Conservation (phyloP, 2,888 invertebrate species). For the Diarsia brunnea region DNA sequence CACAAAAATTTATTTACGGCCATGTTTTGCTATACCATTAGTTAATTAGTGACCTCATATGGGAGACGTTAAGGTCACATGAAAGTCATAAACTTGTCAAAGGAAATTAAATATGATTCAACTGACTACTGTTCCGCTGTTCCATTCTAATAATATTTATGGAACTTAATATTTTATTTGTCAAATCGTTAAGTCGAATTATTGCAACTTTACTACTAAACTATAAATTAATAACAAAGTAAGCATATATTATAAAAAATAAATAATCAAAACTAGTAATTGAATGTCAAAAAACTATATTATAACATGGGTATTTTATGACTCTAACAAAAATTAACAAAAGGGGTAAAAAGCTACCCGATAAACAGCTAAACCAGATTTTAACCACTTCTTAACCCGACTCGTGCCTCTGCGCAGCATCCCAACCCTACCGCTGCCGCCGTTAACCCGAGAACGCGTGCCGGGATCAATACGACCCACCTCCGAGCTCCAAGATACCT, state of each 20-base stretch:
- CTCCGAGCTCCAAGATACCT: constrained; percentile 79
- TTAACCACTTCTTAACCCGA: constrained; percentile 65
- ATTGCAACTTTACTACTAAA: background rate
- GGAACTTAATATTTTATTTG: background rate
- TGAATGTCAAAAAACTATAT: background rate
- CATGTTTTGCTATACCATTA: constrained; percentile 13
- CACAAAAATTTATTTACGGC: constrained; percentile 30
- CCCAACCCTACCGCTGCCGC: constrained; percentile 73
- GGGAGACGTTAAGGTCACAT: constrained; percentile 60
- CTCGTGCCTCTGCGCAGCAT: constrained; percentile 85
- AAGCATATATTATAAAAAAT: no score
- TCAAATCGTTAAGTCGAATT: background rate
- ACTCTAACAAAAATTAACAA: constrained; percentile 22
- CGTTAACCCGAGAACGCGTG: constrained; percentile 87
- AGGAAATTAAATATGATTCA: constrained; percentile 17
- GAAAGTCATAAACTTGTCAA: constrained; percentile 53
- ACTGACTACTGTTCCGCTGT: constrained; percentile 10
- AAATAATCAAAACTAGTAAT: background rate
- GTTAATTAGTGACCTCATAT: constrained; percentile 58
- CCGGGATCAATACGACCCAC: constrained; percentile 85
- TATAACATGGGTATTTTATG: background rate
- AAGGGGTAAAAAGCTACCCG: constrained; percentile 46
- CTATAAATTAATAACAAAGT: no score
- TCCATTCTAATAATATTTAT: background rate
- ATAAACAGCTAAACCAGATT: constrained; percentile 63